Conservation (phyloP, 2,797 vertebrate genomes). For the Pseudochirops cupreus region DNA sequence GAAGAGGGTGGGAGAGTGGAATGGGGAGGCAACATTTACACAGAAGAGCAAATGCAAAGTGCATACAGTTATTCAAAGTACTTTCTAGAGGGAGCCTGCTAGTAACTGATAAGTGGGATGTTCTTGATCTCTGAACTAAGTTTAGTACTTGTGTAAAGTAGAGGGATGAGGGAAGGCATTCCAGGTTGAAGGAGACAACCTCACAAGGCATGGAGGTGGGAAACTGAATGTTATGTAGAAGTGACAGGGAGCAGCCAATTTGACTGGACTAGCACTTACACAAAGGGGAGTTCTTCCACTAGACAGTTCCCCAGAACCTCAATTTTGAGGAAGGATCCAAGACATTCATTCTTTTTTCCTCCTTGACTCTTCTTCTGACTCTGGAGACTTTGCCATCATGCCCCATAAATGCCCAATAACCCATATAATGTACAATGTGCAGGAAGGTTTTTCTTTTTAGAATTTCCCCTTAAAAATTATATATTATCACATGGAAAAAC, state of each 20-base stretch:
- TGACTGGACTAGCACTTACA: not conserved
- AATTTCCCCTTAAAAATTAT: constrained; percentile 86
- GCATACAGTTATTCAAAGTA: not conserved
- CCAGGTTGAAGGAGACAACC: not conserved
- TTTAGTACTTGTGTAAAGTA: not conserved
- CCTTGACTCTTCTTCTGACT: not conserved
- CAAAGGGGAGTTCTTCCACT: not conserved
- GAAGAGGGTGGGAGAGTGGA: not conserved
- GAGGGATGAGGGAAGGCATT: not conserved
- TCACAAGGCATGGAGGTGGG: not conserved
- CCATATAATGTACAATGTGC: constrained; percentile 86
- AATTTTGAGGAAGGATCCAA: not conserved
- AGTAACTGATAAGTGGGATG: not conserved
- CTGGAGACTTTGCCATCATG: not conserved
- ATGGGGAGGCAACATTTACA: not conserved
- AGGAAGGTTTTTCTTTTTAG: constrained; percentile 86
- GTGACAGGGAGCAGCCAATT: not conserved
- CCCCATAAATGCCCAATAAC: constrained; percentile 77
- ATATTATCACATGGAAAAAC: constrained; percentile 84
- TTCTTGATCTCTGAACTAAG: not conserved
- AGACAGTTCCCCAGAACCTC: not conserved
- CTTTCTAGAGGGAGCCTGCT: not conserved
- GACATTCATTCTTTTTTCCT: not conserved
- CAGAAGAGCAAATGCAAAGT: not conserved
- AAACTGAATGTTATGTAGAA: not conserved